A percentile compares a stretch with the other conserved stretches of the same genome.
Evolutionary conservation across 2,888 invertebrate genomes (phyloP).

Genomic region (Mesopsocus fuscifrons): DNA sequence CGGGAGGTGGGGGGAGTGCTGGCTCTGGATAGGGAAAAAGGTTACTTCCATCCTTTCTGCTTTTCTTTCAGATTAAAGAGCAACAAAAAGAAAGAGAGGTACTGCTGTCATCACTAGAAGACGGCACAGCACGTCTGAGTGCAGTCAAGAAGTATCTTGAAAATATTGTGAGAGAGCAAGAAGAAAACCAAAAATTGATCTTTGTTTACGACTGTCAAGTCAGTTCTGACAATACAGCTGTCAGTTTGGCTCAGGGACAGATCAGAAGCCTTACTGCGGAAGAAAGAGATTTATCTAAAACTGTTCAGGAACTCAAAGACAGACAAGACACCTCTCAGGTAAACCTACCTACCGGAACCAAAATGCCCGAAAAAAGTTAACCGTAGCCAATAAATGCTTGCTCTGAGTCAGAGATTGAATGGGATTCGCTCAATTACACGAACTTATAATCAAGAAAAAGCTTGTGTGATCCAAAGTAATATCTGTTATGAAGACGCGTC

Average conservation of each 20-base stretch:
- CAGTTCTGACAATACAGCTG: background rate
- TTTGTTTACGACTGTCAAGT: background rate
- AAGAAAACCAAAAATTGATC: slow-evolving; percentile 28
- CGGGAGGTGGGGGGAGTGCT: no score
- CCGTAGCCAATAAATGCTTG: no score
- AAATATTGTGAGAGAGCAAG: slow-evolving; percentile 31
- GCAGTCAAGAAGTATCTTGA: slow-evolving; percentile 29
- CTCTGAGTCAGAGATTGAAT: no score
- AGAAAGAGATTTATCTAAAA: slow-evolving; percentile 21
- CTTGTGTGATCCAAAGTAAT: no score
- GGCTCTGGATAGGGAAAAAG: no score
- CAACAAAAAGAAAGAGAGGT: slow-evolving; percentile 27
- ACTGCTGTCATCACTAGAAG: slow-evolving; percentile 21
- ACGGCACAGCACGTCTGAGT: slow-evolving; percentile 25
- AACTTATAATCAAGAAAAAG: no score
- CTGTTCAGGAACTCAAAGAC: slow-evolving; percentile 18
- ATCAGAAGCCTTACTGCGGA: slow-evolving; percentile 21
- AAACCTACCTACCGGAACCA: no score
- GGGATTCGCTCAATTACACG: no score
- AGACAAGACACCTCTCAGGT: slow-evolving; percentile 20
- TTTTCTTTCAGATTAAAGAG: slow-evolving; percentile 25
- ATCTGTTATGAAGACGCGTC: no score
- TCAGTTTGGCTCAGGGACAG: background rate
- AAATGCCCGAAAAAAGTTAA: no score
- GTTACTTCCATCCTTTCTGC: no score